A percentile compares a stretch with the other conserved stretches of the same genome.
Evolutionary conservation across 1,140 invertebrate genomes (phyloP).

Genomic region (Pentalonia nigronervosa): DNA sequence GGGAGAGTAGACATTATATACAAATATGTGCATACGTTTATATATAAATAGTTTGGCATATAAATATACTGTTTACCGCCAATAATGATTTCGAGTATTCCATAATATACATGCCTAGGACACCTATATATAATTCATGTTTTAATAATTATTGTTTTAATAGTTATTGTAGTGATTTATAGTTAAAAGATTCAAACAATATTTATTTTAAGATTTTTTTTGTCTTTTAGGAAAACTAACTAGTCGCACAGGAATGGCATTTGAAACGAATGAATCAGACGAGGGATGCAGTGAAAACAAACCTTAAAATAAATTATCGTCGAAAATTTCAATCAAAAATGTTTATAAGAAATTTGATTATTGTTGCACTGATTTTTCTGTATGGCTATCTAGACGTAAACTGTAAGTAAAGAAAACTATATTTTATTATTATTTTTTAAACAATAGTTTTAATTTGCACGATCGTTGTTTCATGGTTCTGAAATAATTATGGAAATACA

Average conservation of each 20-base stretch:
- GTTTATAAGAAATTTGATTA: neutral
- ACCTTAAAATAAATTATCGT: slow-evolving; percentile 16
- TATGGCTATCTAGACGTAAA: neutral
- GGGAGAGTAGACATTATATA: neutral
- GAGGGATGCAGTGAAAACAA: neutral
- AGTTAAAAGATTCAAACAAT: neutral
- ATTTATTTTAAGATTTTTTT: neutral
- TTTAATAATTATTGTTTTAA: neutral
- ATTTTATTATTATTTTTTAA: neutral
- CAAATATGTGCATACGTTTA: neutral
- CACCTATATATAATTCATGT: neutral
- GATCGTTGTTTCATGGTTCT: neutral
- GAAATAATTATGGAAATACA: neutral
- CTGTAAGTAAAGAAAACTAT: slow-evolving; percentile 20
- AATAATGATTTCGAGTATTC: neutral
- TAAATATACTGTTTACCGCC: neutral
- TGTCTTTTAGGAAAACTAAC: neutral
- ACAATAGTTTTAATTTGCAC: neutral
- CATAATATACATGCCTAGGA: neutral
- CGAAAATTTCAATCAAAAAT: neutral
- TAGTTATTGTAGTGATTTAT: neutral
- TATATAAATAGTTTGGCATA: neutral
- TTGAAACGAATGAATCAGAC: slow-evolving; percentile 8
- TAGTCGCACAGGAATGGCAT: neutral
- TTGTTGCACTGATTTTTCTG: neutral